Conservation (phyloP, 2,888 invertebrate species). For the Yponomeuta malinellus region DNA sequence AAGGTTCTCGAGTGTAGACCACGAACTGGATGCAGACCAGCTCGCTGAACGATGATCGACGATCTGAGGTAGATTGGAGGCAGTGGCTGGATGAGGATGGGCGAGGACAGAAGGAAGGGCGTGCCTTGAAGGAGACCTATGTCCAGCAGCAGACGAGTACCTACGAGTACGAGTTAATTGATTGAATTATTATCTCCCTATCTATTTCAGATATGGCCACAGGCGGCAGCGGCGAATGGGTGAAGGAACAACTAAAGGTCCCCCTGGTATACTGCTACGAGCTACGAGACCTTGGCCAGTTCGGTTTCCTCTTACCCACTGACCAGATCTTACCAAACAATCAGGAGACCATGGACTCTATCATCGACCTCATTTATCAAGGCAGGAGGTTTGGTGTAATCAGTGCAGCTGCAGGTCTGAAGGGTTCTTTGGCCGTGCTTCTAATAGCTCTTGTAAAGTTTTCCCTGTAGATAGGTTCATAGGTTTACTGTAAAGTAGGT, state of each 20-base stretch:
- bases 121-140: no score
- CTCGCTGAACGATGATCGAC: no score
- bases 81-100: no score
- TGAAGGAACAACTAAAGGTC: slow-evolving; percentile 41
- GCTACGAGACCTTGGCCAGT: slow-evolving; percentile 73
- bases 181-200: no score
- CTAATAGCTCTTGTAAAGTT: neutral
- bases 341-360: slow-evolving; percentile 69
- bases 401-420: slow-evolving; percentile 15
- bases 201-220: slow-evolving; percentile 33
- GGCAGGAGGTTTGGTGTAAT: slow-evolving; percentile 41
- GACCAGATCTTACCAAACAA: slow-evolving; percentile 73
- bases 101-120: no score
- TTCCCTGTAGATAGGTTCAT: neutral
- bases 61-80: no score
- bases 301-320: slow-evolving; percentile 78
- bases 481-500: neutral
- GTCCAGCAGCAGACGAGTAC: no score
- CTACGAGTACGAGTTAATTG: no score
- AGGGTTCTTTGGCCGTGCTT: slow-evolving; percentile 10
- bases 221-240: slow-evolving; percentile 52
- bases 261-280: slow-evolving; percentile 54
- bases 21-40: no score
- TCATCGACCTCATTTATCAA: slow-evolving; percentile 53
- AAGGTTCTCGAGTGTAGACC: no score